Base-by-base conservation (phyloP, 35 echinoderm and acorn worm species). In the Lytechinus pictus region DNA sequence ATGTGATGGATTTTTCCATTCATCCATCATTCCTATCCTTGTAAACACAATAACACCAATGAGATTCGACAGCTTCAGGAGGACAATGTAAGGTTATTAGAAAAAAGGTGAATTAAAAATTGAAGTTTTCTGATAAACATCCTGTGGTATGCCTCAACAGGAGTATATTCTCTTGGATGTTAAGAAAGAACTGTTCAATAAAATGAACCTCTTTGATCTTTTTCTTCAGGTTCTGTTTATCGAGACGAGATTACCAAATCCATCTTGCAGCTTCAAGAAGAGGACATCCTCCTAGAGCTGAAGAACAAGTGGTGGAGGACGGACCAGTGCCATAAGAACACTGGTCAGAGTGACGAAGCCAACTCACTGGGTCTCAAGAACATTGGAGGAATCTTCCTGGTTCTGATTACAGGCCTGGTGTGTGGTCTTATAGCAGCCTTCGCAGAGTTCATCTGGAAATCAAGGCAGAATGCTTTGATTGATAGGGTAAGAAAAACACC, bases 371-470 rank as follows among this genome's bases (percentile, higher is more conserved):
- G 97, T 27, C 88, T 99, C 11, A 97, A 96, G 86, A 99, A 99
- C 92, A 99, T 99, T 52, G 98, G 98, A 11, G 98, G 98, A 24
- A 99, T 99, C 87, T 99, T 99, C 91, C 95, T 99, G n/a, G 98
- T 99, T 6, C 95, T 99, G 9, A 89, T 99, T 8, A 94, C 96
- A 52, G 98, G 98, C 6, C 96, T 99, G 28, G 94, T 98, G 44
- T 92, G 94, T 86, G 97, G 98, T 16, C 93, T 98, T 3, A 96
- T 99, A 94, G 96, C 96, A 91, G 98, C 98, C 1, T 94, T 99
- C 27, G 97, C 97, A 57, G 98, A 99, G 95, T 99, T 99, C 91
- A 93, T 99, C 24, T 99, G 98, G 98, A 99, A 99, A 56, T 99
- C 98, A 72, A 94, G 98, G 87, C 98, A 99, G 61, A 99, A 99